These are phyloP conservation scores for Ophion costatus DNA, from an alignment of 2,888 invertebrate genomes.

Conservation along the genomic window DNA sequence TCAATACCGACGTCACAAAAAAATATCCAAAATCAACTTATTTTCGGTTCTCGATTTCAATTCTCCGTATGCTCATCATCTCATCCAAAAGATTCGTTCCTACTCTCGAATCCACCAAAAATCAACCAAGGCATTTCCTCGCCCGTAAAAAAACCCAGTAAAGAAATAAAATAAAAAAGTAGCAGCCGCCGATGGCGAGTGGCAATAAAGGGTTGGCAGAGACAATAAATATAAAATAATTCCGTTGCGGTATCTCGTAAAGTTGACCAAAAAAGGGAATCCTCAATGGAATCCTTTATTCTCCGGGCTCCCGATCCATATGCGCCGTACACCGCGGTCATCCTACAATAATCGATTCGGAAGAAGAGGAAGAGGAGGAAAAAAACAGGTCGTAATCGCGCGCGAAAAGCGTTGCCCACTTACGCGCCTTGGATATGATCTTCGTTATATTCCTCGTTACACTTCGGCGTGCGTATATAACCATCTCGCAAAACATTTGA, in stretches of 20 bases:
- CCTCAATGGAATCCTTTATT: slow-evolving; percentile 10
- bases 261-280: slow-evolving; percentile 12
- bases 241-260: neutral
- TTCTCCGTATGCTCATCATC: too few relatives aligned
- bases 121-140: too few relatives aligned
- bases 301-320: neutral
- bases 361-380: slow-evolving; percentile 12
- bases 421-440: slow-evolving; percentile 46
- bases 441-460: slow-evolving; percentile 60
- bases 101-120: too few relatives aligned
- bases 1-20: too few relatives aligned
- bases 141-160: neutral
- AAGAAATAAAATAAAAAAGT: neutral
- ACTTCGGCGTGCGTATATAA: slow-evolving; percentile 40
- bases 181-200: neutral
- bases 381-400: slow-evolving; percentile 45
- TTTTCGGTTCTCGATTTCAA: too few relatives aligned
- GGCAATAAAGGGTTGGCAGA: slow-evolving; percentile 3
- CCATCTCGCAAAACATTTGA: slow-evolving; percentile 64
- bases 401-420: slow-evolving; percentile 43
- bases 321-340: slow-evolving; percentile 1
- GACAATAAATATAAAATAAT: slow-evolving; percentile 16
- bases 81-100: too few relatives aligned
- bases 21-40: too few relatives aligned
- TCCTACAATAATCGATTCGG: slow-evolving; percentile 61